Evolutionary conservation across 2,797 vertebrate genomes (phyloP).

Genomic region (Girardinus metallicus): DNA sequence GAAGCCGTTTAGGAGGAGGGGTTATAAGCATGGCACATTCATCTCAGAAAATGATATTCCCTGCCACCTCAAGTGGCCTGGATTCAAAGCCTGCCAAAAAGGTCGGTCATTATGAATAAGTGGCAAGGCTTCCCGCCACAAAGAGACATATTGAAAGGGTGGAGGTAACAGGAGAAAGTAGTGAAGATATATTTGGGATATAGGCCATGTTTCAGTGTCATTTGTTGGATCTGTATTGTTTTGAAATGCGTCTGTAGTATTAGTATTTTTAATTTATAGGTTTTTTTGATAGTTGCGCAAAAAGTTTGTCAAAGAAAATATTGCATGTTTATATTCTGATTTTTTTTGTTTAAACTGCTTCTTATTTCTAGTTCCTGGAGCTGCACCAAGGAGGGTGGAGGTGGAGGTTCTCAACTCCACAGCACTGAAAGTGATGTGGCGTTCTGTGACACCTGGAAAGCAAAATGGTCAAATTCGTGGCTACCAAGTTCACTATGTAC

Average conservation of each 20-base stretch:
- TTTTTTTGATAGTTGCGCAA: neutral
- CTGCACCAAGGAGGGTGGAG: slow-evolving; percentile 94
- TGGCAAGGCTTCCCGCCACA: slow-evolving; percentile 37
- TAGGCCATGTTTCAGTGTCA: neutral
- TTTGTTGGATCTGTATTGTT: slow-evolving; percentile 8
- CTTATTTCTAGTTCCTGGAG: slow-evolving; percentile 89
- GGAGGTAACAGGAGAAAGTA: slow-evolving; percentile 19
- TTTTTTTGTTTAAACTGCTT: neutral
- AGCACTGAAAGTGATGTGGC: slow-evolving; percentile 95
- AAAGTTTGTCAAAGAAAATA: neutral
- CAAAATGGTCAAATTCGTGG: slow-evolving; percentile 98
- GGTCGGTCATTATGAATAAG: slow-evolving; percentile 70
- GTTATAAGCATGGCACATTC: slow-evolving; percentile 57
- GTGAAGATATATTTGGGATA: slow-evolving; percentile 1
- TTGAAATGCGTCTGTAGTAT: neutral
- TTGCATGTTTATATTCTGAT: slow-evolving; percentile 4
- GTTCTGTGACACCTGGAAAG: slow-evolving; percentile 89
- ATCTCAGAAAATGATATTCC: slow-evolving; percentile 42
- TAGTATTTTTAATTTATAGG: neutral
- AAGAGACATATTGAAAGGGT: slow-evolving; percentile 46
- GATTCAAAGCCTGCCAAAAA: slow-evolving; percentile 64
- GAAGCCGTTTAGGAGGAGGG: slow-evolving; percentile 47
- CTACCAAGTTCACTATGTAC: slow-evolving; percentile 97
- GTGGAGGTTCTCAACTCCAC: slow-evolving; percentile 96
- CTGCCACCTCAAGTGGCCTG: slow-evolving; percentile 32